These are phyloP conservation scores for Coptotermes formosanus DNA, from an alignment of 1,140 invertebrate genomes.

Conservation along the genomic window DNA sequence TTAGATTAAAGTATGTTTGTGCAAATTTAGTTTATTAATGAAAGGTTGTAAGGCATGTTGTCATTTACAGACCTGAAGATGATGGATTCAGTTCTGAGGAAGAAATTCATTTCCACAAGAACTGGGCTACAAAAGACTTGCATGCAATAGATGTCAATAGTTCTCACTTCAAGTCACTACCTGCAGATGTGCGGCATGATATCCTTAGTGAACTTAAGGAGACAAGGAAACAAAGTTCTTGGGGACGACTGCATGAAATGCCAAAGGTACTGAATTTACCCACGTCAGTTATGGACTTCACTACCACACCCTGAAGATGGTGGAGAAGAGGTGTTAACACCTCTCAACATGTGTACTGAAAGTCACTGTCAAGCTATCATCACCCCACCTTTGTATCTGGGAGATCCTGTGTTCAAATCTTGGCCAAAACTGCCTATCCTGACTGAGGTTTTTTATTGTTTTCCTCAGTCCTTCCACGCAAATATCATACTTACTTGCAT, in stretches of 20 bases:
- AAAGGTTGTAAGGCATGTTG: background rate
- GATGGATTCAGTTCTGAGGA: background rate
- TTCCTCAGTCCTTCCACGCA: too few relatives aligned
- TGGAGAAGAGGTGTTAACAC: background rate
- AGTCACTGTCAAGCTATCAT: too few relatives aligned
- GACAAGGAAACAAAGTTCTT: conserved; percentile 85
- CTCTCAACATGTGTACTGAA: too few relatives aligned
- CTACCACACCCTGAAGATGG: background rate
- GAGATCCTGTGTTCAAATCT: too few relatives aligned
- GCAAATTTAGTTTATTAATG: too few relatives aligned
- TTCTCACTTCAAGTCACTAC: conserved; percentile 75
- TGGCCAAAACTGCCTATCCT: too few relatives aligned
- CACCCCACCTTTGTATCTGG: too few relatives aligned
- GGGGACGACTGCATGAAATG: conserved; percentile 78
- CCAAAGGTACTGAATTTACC: conserved; percentile 59
- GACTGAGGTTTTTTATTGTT: too few relatives aligned
- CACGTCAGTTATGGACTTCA: background rate
- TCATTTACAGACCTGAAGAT: background rate
- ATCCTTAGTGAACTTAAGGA: conserved; percentile 89
- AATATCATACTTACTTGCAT: too few relatives aligned
- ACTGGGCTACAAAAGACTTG: conserved; percentile 56
- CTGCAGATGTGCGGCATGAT: conserved; percentile 87
- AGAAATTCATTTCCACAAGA: background rate
- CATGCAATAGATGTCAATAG: conserved; percentile 78
- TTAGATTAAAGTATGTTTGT: too few relatives aligned